Base-by-base conservation (phyloP, 2,797 vertebrate species). In the Chlorospingus flavigularis region DNA sequence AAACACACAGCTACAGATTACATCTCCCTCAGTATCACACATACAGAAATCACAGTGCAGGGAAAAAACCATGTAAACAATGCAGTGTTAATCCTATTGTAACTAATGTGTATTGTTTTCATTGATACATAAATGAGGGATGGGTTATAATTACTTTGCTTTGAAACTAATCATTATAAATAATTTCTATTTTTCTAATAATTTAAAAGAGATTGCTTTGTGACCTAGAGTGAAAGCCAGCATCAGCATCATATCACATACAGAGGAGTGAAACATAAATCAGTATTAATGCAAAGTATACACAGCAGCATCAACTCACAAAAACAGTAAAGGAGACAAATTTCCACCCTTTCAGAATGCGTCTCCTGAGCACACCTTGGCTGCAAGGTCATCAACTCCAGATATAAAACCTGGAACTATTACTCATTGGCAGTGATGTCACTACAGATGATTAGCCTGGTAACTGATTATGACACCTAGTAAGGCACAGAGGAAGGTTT, bases 391-490 rank as follows among this genome's bases (percentile, higher is more conserved):
- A 92, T 50, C 70, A 54, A 5, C 42, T 62, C 33, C n/a, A 75
- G 40, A 65, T 35, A 67, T 7, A 50, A 91, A 97, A 98, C 95
- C 97, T 98, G 97, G 97, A 97, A 97, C 89, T 88, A 94, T 93
- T 76, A 95, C 90, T 92, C 90, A 80, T 54, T 98, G 72, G 70
- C 39, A 98, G 97, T 97, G 97, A 98, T 96, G 90, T 86, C 95
- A 74, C 70, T 89, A 86, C 67, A 96, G 97, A 81, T 57, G 67
- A 96, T 98, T 97, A 95, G 97, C 93, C 65, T 91, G 85, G 76
- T 97, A 97, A 96, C 67, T 43, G 60, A 94, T 91, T 95, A 72
- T 91, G 84, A 94, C 67, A 89, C 83, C 39, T 67, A 61, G 42
- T 45, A 90, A 66, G 87, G 39, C 16, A 85, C 11, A 88, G 75